phyloP scores from a whole-genome alignment of 2,113 vertebrate genomes.

The Apaloderma vittatum region DNA sequence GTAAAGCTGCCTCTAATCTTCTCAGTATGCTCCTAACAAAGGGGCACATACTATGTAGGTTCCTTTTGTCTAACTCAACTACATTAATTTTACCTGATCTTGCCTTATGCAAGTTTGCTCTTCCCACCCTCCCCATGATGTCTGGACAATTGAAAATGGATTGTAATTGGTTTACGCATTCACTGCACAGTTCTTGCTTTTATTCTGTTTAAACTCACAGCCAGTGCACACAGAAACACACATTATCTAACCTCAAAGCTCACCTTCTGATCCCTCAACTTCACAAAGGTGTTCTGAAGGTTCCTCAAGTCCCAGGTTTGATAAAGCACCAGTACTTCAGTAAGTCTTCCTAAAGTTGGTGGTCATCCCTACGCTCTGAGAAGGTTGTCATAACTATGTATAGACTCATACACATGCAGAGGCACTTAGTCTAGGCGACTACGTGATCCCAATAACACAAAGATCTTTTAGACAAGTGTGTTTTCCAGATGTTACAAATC shows the following conservation, averaged over 20 bases:
- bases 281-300: neutral
- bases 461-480: neutral
- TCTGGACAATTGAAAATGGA: neutral
- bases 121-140: neutral
- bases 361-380: neutral
- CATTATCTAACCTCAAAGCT: neutral
- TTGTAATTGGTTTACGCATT: neutral
- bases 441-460: neutral
- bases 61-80: neutral
- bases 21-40: neutral
- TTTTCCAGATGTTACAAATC: neutral
- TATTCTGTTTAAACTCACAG: neutral
- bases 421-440: neutral
- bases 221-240: neutral
- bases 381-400: neutral
- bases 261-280: neutral
- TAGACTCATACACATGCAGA: neutral
- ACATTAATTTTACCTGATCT: neutral
- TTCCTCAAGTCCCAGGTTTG: neutral
- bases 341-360: neutral
- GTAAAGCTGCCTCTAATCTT: neutral
- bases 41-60: neutral
- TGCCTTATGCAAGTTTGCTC: neutral
- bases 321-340: neutral
- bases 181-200: neutral